A percentile compares a stretch with the other conserved stretches of the same genome.
Conservation (phyloP, 2,888 invertebrate genomes). For the Stenichneumon culpator region DNA sequence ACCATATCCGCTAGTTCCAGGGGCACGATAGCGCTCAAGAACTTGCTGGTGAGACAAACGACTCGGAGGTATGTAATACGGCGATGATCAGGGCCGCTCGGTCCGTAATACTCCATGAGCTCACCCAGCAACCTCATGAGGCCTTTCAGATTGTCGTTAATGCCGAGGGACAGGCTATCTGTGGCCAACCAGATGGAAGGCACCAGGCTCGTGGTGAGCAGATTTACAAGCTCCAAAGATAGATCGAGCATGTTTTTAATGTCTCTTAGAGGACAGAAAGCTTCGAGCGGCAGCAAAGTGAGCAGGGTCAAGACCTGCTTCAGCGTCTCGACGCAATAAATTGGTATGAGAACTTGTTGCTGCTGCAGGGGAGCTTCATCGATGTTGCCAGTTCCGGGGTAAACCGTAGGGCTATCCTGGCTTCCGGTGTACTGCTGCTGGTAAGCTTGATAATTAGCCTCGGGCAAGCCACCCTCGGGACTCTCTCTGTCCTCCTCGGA, state of each 20-base stretch:
- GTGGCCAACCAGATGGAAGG: constrained; percentile 86
- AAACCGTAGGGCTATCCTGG: constrained; percentile 75
- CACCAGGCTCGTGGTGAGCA: constrained; percentile 87
- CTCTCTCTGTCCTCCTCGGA: constrained; percentile 74
- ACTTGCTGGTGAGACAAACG: constrained; percentile 82
- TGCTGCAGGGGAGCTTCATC: constrained; percentile 83
- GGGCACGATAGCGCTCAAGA: constrained; percentile 84
- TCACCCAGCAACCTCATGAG: constrained; percentile 87
- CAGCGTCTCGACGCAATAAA: constrained; percentile 85
- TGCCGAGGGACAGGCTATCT: constrained; percentile 75
- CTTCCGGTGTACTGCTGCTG: constrained; percentile 77
- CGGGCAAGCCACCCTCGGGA: constrained; percentile 78
- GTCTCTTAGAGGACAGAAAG: constrained; percentile 76
- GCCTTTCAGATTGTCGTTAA: constrained; percentile 77
- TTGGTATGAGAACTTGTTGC: constrained; percentile 85
- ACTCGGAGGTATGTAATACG: constrained; percentile 86
- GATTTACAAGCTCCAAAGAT: constrained; percentile 84
- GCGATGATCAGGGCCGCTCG: constrained; percentile 77
- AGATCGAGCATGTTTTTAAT: constrained; percentile 78
- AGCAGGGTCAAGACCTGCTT: constrained; percentile 79
- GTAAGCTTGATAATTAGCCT: constrained; percentile 79
- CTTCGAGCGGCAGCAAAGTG: constrained; percentile 71
- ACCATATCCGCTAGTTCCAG: constrained; percentile 83
- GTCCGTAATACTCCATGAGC: constrained; percentile 77
- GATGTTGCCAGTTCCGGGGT: constrained; percentile 70